These are phyloP conservation scores for Bimastos eiseni DNA, from an alignment of 2,888 invertebrate species.

Conservation along the genomic window DNA sequence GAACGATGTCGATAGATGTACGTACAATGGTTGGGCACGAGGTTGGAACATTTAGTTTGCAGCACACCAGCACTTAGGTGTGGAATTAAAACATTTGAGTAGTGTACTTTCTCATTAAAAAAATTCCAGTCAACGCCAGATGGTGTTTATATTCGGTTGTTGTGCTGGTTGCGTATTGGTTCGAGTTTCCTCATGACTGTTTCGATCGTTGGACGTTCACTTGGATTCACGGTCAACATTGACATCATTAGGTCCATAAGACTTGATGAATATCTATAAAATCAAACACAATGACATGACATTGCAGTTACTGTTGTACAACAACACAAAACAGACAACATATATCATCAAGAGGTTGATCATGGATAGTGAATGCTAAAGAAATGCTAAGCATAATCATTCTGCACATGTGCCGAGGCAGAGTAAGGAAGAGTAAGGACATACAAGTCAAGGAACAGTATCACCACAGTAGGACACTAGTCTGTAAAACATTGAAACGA, in stretches of 20 bases:
- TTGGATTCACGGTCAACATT: constrained; percentile 37
- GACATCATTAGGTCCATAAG: constrained; percentile 34
- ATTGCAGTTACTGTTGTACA: not conserved
- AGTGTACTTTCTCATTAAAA: not conserved
- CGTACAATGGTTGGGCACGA: not conserved
- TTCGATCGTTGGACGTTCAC: constrained; percentile 36
- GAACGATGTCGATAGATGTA: not conserved
- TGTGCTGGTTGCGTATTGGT: not conserved
- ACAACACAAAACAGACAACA: not conserved
- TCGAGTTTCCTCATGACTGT: not conserved
- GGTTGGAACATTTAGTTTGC: not conserved
- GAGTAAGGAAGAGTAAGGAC: too few relatives aligned
- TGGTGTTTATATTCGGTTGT: not conserved
- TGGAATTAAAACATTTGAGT: not conserved
- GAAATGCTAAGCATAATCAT: too few relatives aligned
- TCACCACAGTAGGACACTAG: too few relatives aligned
- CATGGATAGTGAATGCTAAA: not conserved
- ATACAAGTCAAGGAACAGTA: too few relatives aligned
- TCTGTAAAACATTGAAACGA: too few relatives aligned
- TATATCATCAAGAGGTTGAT: not conserved
- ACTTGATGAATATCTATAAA: constrained; percentile 32
- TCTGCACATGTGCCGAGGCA: too few relatives aligned
- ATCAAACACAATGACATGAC: not conserved
- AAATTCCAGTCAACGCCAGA: not conserved
- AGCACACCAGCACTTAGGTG: not conserved